A percentile compares a stretch with the other conserved stretches of the same genome.
Evolutionary conservation across 2,113 vertebrate genomes (phyloP).

Genomic region (Eurystomus gularis): DNA sequence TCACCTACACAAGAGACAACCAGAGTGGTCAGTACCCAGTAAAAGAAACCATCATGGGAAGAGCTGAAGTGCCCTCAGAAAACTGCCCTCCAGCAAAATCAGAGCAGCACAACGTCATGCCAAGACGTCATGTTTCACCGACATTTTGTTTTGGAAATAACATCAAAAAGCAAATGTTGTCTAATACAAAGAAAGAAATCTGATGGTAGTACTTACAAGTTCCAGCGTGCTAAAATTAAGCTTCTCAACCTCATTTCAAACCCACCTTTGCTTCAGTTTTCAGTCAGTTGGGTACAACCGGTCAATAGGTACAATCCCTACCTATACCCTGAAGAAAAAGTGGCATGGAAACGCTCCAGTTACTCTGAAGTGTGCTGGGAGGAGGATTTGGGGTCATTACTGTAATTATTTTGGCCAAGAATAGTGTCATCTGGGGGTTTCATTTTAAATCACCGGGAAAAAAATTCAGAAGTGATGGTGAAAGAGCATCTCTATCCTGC

Average conservation of each 20-base stretch:
- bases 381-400: neutral
- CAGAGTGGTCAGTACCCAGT: neutral
- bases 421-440: neutral
- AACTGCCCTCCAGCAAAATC: neutral
- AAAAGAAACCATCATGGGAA: neutral
- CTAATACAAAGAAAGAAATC: neutral
- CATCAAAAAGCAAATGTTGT: neutral
- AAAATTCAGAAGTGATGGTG: neutral
- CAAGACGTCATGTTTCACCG: neutral
- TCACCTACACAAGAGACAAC: neutral
- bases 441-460: neutral
- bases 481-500: neutral
- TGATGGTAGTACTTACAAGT: neutral
- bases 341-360: neutral
- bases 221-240: neutral
- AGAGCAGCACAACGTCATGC: neutral
- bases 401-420: neutral
- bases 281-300: neutral
- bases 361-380: neutral
- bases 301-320: neutral
- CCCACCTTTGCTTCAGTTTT: neutral
- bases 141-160: slow-evolving; percentile 13
- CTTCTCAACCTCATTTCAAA: neutral
- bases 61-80: neutral
- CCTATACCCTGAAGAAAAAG: neutral